phyloP scores from a whole-genome alignment of 2,113 vertebrate species.

The Herpailurus yagouaroundi region DNA sequence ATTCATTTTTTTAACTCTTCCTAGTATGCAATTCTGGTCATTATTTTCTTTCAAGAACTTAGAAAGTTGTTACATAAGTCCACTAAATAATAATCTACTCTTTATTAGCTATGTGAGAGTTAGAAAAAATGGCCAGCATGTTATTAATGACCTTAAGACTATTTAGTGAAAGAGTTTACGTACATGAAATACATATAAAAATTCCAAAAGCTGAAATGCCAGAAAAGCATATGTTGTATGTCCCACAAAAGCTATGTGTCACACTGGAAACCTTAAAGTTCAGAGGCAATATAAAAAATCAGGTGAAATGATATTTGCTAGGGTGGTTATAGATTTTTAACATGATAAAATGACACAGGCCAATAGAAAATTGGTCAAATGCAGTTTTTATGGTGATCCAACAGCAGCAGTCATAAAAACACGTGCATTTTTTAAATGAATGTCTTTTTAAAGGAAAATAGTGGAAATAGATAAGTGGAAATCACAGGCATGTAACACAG shows the following conservation, averaged over 20 bases:
- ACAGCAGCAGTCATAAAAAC: not conserved
- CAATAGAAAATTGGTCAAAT: conserved; percentile 25
- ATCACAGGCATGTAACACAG: not conserved
- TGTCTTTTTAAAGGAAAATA: not conserved
- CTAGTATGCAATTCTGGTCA: not conserved
- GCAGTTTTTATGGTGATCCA: not conserved
- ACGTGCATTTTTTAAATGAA: conserved; percentile 40
- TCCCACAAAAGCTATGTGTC: not conserved
- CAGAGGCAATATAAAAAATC: not conserved
- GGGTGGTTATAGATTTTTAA: conserved; percentile 38
- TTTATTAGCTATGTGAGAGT: not conserved
- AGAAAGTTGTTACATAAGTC: not conserved
- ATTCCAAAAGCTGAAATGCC: not conserved
- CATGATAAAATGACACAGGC: not conserved
- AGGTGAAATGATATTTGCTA: conserved; percentile 28
- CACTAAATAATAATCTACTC: not conserved
- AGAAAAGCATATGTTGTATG: not conserved
- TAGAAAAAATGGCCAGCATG: conserved; percentile 40
- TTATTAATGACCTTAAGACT: conserved; percentile 3
- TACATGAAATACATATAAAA: not conserved
- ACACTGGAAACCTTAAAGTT: not conserved
- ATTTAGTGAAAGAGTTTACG: conserved; percentile 33
- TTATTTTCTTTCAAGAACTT: conserved; percentile 27
- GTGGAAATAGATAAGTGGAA: not conserved
- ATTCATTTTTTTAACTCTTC: not conserved